phyloP scores from a whole-genome alignment of 2,888 invertebrate species.

The Xestia xanthographa region DNA sequence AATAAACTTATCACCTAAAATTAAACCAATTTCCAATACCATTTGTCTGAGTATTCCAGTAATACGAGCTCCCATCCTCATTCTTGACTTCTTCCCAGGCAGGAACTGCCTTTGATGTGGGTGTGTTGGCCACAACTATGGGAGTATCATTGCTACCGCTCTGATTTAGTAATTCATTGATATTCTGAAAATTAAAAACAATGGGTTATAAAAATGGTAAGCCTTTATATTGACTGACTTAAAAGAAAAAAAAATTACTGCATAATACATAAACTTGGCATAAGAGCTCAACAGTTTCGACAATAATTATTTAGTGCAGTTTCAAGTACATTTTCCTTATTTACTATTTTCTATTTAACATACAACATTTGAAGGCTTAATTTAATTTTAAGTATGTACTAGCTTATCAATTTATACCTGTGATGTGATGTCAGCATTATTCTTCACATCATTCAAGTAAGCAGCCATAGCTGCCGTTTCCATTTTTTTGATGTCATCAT shows the following conservation, averaged over 20 bases:
- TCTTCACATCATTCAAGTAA: conserved; percentile 95
- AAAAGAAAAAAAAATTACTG: neutral
- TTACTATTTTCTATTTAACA: too few species aligned
- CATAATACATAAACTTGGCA: neutral
- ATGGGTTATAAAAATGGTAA: neutral
- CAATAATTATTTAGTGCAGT: too few species aligned
- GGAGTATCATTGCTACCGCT: conserved; percentile 69
- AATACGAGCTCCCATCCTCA: conserved; percentile 95
- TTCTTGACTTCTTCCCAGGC: conserved; percentile 95
- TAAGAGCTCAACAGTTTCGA: neutral
- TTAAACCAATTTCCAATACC: conserved; percentile 85
- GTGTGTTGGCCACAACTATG: conserved; percentile 67
- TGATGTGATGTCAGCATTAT: conserved; percentile 92
- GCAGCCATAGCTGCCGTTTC: conserved; percentile 97
- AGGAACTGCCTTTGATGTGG: conserved; percentile 69
- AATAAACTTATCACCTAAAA: neutral
- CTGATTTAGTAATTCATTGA: conserved; percentile 83
- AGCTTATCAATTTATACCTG: conserved; percentile 78
- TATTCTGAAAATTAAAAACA: conserved; percentile 74
- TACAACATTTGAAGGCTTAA: too few species aligned
- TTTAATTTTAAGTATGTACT: neutral
- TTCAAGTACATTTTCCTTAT: too few species aligned
- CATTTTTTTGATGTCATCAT: conserved; percentile 96
- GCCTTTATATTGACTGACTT: neutral
- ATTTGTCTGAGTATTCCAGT: conserved; percentile 96